phyloP scores from a whole-genome alignment of 2,888 invertebrate genomes.

The Lacanobia wlatinum region DNA sequence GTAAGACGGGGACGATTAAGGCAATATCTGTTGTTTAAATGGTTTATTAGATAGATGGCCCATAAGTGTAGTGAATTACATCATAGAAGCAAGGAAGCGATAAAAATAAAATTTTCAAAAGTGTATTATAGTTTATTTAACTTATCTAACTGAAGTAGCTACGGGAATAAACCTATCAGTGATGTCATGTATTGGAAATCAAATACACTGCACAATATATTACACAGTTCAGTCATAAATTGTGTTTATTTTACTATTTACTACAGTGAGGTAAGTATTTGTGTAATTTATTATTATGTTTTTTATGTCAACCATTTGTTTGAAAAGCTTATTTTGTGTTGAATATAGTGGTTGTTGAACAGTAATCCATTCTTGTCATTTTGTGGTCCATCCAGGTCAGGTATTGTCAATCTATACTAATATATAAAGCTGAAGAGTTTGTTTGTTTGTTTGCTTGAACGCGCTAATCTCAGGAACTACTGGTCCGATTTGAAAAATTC shows the following conservation, averaged over 20 bases:
- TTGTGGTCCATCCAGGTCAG: not conserved
- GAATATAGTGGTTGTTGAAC: not conserved
- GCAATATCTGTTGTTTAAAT: not conserved
- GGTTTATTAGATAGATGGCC: not conserved
- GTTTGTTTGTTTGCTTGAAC: too few relatives aligned
- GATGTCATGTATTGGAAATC: slow-evolving; percentile 19
- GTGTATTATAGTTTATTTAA: slow-evolving; percentile 8
- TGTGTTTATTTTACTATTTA: slow-evolving; percentile 19
- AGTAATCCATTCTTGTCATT: not conserved
- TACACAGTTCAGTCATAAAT: not conserved
- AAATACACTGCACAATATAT: slow-evolving; percentile 20
- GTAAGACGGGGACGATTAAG: not conserved
- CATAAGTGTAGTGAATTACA: too few relatives aligned
- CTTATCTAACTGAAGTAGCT: slow-evolving; percentile 3
- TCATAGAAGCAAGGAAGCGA: not conserved
- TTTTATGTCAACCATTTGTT: slow-evolving; percentile 11
- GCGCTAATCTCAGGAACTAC: too few relatives aligned
- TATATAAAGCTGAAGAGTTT: too few relatives aligned
- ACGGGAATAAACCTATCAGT: slow-evolving; percentile 19
- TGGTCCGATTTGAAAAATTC: too few relatives aligned
- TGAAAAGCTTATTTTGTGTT: not conserved
- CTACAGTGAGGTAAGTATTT: not conserved
- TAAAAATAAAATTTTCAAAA: not conserved
- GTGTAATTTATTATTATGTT: slow-evolving; percentile 16
- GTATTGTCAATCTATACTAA: not conserved